phyloP scores from a whole-genome alignment of 1,140 invertebrate species.

The Melipona quadrifasciata region DNA sequence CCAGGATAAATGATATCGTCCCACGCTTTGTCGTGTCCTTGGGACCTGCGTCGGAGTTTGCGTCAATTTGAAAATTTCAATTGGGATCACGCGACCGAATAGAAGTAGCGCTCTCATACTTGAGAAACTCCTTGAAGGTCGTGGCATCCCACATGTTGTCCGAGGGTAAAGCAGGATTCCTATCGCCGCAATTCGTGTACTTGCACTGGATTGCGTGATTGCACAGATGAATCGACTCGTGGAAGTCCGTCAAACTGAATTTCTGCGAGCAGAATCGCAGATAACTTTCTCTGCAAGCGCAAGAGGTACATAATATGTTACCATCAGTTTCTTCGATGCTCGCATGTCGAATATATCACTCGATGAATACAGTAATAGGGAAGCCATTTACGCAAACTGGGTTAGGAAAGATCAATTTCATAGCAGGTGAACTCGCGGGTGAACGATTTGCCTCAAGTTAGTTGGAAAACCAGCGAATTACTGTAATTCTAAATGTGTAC shows the following conservation, averaged over 20 bases:
- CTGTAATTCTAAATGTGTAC: conserved; percentile 31
- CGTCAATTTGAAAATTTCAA: background rate
- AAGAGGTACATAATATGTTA: conserved; percentile 8
- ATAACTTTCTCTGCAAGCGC: conserved; percentile 89
- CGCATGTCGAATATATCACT: background rate
- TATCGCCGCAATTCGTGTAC: conserved; percentile 90
- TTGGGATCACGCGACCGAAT: background rate
- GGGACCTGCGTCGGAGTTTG: conserved; percentile 70
- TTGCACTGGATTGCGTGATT: conserved; percentile 97
- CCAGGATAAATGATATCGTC: conserved; percentile 92
- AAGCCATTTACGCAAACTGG: conserved; percentile 53
- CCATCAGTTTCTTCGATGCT: background rate
- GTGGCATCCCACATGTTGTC: conserved; percentile 85
- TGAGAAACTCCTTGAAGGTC: conserved; percentile 79
- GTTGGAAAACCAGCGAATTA: background rate
- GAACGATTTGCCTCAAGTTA: conserved; percentile 32
- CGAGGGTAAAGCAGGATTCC: conserved; percentile 87
- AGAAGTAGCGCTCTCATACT: conserved; percentile 62
- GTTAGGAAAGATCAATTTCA: conserved; percentile 63
- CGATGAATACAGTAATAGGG: background rate
- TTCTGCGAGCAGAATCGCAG: conserved; percentile 95
- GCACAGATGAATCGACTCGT: conserved; percentile 96
- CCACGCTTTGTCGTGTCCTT: conserved; percentile 89
- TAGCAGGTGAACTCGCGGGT: conserved; percentile 41
- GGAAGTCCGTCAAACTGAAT: conserved; percentile 93